Evolutionary conservation across 2,888 invertebrate genomes (phyloP).

Genomic region (Lochmaea capreae): DNA sequence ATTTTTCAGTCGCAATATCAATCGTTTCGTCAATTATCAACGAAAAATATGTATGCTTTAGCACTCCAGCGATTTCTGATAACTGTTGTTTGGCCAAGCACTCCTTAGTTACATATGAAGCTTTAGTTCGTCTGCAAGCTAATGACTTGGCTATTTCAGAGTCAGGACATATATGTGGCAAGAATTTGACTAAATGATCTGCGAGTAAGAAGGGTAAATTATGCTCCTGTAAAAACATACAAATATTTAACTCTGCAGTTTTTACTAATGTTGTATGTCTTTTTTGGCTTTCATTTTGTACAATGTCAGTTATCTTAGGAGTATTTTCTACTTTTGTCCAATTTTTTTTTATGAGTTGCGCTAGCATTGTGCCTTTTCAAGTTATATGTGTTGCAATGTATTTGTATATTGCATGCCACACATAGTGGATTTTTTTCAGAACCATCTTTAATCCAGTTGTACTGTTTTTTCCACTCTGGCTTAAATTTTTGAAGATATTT

Average conservation of each 20-base stretch:
- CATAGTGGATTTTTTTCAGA: neutral
- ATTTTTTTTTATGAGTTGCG: constrained; percentile 2
- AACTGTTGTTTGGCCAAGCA: too few relatives aligned
- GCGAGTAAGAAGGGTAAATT: too few relatives aligned
- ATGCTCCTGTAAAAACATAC: too few relatives aligned
- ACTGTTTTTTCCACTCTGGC: constrained; percentile 13
- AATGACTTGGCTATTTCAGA: too few relatives aligned
- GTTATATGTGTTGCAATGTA: constrained; percentile 18
- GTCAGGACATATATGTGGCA: too few relatives aligned
- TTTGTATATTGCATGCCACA: constrained; percentile 1
- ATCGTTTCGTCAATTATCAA: constrained; percentile 33
- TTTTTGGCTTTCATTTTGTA: too few relatives aligned
- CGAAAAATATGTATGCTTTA: constrained; percentile 24
- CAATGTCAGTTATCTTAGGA: too few relatives aligned
- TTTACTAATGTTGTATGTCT: too few relatives aligned
- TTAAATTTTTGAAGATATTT: constrained; percentile 15
- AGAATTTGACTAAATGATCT: too few relatives aligned
- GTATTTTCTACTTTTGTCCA: constrained; percentile 13
- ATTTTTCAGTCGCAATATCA: constrained; percentile 29
- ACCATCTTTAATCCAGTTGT: constrained; percentile 3
- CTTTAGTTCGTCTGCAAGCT: too few relatives aligned
- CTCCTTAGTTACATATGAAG: too few relatives aligned
- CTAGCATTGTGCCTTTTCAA: constrained; percentile 17
- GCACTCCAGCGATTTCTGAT: constrained; percentile 5
- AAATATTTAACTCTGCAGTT: too few relatives aligned